Evolutionary conservation across 2,113 vertebrate genomes (phyloP).

Genomic region (Otis tarda): DNA sequence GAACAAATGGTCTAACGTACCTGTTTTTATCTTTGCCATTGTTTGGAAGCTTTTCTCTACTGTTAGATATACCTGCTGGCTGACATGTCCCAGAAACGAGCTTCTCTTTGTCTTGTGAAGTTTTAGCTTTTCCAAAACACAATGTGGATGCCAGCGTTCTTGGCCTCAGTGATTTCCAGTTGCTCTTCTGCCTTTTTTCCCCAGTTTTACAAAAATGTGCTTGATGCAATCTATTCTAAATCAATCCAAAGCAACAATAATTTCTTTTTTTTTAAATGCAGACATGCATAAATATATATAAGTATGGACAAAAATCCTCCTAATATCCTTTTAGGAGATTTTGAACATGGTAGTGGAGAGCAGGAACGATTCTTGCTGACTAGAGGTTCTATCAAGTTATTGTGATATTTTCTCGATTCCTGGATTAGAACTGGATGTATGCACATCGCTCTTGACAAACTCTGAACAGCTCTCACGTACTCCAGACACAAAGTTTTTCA

Average conservation of each 20-base stretch:
- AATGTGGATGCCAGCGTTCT: neutral
- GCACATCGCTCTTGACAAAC: rapidly evolving
- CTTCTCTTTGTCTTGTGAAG: neutral
- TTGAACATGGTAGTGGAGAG: neutral
- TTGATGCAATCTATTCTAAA: neutral
- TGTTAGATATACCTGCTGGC: neutral
- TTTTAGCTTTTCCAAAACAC: neutral
- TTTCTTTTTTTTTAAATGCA: neutral
- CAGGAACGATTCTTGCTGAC: neutral
- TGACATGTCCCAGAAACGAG: neutral
- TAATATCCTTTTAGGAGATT: neutral
- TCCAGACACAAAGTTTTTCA: neutral
- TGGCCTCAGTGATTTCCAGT: neutral
- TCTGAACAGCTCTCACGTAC: neutral
- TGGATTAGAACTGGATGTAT: neutral
- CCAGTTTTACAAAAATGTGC: neutral
- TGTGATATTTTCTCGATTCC: neutral
- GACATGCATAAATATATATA: neutral
- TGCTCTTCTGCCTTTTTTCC: neutral
- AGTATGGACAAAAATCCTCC: neutral
- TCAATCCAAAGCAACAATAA: neutral
- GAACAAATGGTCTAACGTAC: neutral
- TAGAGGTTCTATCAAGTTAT: neutral
- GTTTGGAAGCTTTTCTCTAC: neutral
- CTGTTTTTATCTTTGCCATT: neutral